phyloP scores from a whole-genome alignment of 2,797 vertebrate genomes.

The Enteromius anoplus region DNA sequence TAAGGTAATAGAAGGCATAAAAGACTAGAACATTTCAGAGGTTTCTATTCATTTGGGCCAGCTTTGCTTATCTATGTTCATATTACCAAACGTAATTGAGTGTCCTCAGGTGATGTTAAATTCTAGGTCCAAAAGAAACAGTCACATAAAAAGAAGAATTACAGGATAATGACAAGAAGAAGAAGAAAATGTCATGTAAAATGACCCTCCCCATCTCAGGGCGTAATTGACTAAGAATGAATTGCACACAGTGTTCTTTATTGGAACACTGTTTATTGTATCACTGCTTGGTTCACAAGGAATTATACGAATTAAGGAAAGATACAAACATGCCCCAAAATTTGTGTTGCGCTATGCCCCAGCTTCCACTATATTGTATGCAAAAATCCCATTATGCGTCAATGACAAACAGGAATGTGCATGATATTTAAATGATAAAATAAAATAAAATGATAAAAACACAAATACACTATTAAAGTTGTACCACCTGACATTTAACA shows the following conservation, averaged over 20 bases:
- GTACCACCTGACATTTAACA: background rate
- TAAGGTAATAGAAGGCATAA: slow-evolving; percentile 65
- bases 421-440: background rate
- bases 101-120: slow-evolving; percentile 64
- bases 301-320: background rate
- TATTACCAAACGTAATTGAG: slow-evolving; percentile 66
- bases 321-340: background rate
- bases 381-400: background rate
- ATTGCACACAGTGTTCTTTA: background rate
- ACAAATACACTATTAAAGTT: background rate
- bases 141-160: slow-evolving; percentile 61
- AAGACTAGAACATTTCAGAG: slow-evolving; percentile 65
- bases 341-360: background rate
- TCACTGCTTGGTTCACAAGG: background rate
- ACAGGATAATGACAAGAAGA: background rate
- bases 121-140: slow-evolving; percentile 61
- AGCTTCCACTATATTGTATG: background rate
- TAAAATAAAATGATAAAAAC: background rate
- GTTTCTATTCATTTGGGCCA: slow-evolving; percentile 66
- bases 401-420: background rate
- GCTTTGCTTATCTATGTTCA: slow-evolving; percentile 72
- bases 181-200: slow-evolving; percentile 1
- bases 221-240: background rate
- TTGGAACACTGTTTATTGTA: background rate
- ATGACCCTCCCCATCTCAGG: background rate